Evolutionary conservation across 2,113 vertebrate species (phyloP).

Genomic region (Pyrgilauda ruficollis): DNA sequence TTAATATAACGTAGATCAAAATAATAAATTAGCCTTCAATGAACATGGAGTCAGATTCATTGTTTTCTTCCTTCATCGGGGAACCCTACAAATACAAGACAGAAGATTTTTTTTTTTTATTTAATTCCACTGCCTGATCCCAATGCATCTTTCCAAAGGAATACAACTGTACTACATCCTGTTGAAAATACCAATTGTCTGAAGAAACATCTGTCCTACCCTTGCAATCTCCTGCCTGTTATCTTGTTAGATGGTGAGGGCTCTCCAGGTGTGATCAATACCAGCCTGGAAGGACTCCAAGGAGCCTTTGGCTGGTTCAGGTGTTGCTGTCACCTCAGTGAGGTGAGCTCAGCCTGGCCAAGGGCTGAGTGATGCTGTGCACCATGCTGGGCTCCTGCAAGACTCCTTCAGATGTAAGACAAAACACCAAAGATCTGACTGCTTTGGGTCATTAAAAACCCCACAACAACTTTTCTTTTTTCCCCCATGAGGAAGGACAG

Average conservation of each 20-base stretch:
- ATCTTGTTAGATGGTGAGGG: neutral
- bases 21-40: no score
- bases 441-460: neutral
- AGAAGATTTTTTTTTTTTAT: neutral
- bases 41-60: no score
- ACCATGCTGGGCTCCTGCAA: fast-evolving
- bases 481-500: neutral
- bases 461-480: neutral
- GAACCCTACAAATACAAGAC: no score
- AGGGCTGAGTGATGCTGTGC: neutral
- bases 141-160: neutral
- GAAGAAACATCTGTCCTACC: neutral
- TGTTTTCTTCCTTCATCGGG: no score
- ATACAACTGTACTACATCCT: neutral
- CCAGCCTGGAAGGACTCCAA: neutral
- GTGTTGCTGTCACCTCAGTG: fast-evolving
- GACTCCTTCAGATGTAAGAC: neutral
- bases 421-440: neutral
- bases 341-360: neutral
- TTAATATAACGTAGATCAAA: no score
- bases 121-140: neutral
- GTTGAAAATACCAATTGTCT: neutral
- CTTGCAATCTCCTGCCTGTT: neutral
- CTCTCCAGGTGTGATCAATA: neutral
- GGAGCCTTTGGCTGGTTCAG: neutral